A percentile compares a stretch with the other conserved stretches of the same genome.
phyloP scores from a whole-genome alignment of 1,140 invertebrate species.

The Oreohelix idahoensis region DNA sequence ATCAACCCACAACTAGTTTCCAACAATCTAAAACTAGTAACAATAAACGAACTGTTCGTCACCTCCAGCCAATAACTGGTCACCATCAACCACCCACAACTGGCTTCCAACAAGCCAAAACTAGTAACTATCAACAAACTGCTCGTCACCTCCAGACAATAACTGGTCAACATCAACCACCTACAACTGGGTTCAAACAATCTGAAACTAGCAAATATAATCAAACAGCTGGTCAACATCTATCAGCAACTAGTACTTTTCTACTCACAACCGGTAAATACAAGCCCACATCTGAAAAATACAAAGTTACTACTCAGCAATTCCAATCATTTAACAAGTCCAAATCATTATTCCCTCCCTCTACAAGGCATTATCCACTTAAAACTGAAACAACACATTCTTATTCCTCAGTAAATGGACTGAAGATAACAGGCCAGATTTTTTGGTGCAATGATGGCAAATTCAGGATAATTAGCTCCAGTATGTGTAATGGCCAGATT shows the following conservation, averaged over 20 bases:
- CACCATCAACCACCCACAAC: neutral
- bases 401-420: neutral
- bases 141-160: too few relatives aligned
- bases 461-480: neutral
- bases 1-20: neutral
- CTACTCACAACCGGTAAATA: neutral
- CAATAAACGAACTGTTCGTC: neutral
- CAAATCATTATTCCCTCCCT: neutral
- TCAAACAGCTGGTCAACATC: too few relatives aligned
- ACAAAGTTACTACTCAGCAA: neutral
- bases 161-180: neutral
- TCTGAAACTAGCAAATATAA: neutral
- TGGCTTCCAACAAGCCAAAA: neutral
- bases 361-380: neutral
- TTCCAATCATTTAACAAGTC: neutral
- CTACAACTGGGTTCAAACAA: neutral
- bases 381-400: neutral
- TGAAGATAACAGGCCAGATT: neutral
- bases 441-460: slow-evolving; percentile 1
- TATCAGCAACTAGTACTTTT: neutral
- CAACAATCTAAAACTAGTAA: neutral
- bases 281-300: neutral
- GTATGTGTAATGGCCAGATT: neutral
- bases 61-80: neutral
- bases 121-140: too few relatives aligned